Base-by-base conservation (phyloP, 2,797 vertebrate species). In the Myripristis murdjan region DNA sequence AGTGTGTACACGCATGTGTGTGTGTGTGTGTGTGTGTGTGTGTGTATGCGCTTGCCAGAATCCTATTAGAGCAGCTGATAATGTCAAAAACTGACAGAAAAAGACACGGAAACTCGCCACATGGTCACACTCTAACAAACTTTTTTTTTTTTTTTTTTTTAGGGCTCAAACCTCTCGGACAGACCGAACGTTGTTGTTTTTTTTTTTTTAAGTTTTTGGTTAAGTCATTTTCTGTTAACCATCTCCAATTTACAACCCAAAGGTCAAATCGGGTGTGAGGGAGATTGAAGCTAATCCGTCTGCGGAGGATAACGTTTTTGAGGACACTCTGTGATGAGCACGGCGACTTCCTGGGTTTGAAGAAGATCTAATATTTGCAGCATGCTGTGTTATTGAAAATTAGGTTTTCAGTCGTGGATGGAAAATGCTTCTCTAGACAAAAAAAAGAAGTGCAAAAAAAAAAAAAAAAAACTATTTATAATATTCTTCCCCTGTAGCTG, bases 1-100 rank as follows among this genome's bases (percentile, higher is more conserved):
- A 71, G 79, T 69, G 59, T 55, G 23, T 4, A 75, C 37, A 4
- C 23, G 14, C 10, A 49, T 14, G 22, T 14, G 18, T 20, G 20
- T 2, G 23, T 3, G 6, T 28, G 6, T 18, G 16, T 24, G 4
- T 77, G 28, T 22, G 31, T 11, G 33, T 37, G 18, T 39, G 33
- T 12, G 31, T 10, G 26, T 18, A 14, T 55, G 54, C 16, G 62
- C 74, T 52, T 62, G 72, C 71, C 68, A 6, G 73, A 80, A 86
- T 88, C 84, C 78, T 79, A 79, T 90, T 87, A 82, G 79, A 87
- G 81, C 70, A 73, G 73, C 79, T 43, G 84, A 86, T 89, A 89
- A 79, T 86, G 85, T 88, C 84, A 88, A 86, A 88, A 89, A 85
- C 62, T 78, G 82, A 87, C 39, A 9, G 64, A 64, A 52, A 51